Base-by-base conservation (phyloP, 2,888 invertebrate species). In the Epiperipatus broadwayi region DNA sequence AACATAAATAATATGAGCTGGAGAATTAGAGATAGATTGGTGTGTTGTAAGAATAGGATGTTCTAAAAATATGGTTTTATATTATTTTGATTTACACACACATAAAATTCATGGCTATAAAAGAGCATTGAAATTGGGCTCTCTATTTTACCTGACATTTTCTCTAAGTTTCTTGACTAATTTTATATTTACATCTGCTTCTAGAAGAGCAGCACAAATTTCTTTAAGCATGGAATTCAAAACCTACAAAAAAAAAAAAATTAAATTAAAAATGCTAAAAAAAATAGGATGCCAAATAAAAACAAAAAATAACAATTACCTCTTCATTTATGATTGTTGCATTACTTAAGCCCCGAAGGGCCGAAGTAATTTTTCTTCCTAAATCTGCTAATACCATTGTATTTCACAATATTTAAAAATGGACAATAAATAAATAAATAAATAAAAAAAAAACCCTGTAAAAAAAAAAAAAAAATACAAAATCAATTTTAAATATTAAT, bases 331-430 rank as follows among this genome's bases (percentile, higher is more conserved):
- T 95, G 47, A 95, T 79, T 34, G 93, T 93, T 44, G 93, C 93
- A 68, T 87, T 87, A 66, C 91, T 93, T 49, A 97, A 68, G 39
- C 91, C 91, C 60, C 91, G 81, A 63, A 97, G 68, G 46, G 97
- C 97, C 63, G 85, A 81, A 55, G 95, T 95, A 59, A 99, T 97
- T 70, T 93, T 93, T 58, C 97, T 78, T 58, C 97, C 97, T 61
- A 97, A 75, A 71, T 99, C 97, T 54, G 97, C 97, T 73, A 99
- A 80, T 61, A 97, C 97, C 97, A 97, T 99, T 44, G n/a, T n/a
- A n/a, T n/a, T n/a, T n/a, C n/a, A n/a, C n/a, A n/a, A n/a, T n/a
- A n/a, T n/a, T n/a, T n/a, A n/a, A n/a, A n/a, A n/a, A n/a, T n/a
- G n/a, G n/a, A n/a, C n/a, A n/a, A n/a, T n/a, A n/a, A n/a, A n/a